Base-by-base conservation (phyloP, 2,888 invertebrate species). In the Leptopilina myrica region DNA sequence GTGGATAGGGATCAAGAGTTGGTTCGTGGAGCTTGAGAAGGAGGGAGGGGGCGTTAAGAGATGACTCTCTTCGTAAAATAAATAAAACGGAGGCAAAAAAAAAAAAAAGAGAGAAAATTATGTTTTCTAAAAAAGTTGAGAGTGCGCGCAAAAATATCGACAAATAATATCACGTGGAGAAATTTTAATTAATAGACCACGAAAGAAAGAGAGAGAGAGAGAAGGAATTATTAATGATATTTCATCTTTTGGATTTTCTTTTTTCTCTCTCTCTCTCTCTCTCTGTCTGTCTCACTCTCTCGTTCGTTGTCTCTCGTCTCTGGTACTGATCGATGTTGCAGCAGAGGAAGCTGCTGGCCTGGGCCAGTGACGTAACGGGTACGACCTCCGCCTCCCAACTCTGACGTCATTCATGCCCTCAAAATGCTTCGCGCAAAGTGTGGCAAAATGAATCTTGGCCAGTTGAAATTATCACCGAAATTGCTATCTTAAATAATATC, bases 341-440 rank as follows among this genome's bases (percentile, higher is more conserved):
- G 84, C 86, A 85, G 78, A 82, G 85, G 83, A 86, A 85, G 84
- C 87, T 86, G 84, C 87, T 86, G 85, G 82, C 86, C 88, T 86
- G 87, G 88, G 88, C 87, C 86, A 86, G 88, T 89, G 89, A 89
- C 89, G 89, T 85, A 88, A 89, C 87, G 83, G 83, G 86, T 82
- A 82, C 84, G 88, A 87, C 88, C 88, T 87, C 86, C 87, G 84
- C 87, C 87, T 82, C 84, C 81, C 84, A 83, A 86, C 84, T 85
- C 86, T 89, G 89, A 89, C 89, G 89, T 89, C 89, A 89, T 84
- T 87, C 88, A 89, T 89, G 89, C 89, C 89, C 88, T 88, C 89
- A 89, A 89, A 89, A 79, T 89, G 87, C 88, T 87, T 85, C 83
- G 85, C 85, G 84, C 85, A 85, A 87, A 86, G 84, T 84, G 85